Conservation (phyloP, 2,888 invertebrate species). For the Cyaniris semiargus region DNA sequence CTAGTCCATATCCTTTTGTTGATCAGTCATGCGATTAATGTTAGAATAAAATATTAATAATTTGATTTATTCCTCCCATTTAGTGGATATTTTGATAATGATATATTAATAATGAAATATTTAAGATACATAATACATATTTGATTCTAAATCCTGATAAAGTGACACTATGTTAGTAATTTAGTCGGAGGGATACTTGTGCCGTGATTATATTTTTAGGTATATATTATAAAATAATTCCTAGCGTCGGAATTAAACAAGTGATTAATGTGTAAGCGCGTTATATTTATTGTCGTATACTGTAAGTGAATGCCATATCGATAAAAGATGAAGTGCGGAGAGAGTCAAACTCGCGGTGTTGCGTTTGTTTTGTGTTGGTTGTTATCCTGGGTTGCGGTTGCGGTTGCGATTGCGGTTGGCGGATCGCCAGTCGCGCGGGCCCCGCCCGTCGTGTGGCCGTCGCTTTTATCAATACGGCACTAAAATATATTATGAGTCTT, state of each 20-base stretch:
- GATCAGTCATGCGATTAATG: constrained; percentile 81
- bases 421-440: constrained; percentile 25
- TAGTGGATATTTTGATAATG: constrained; percentile 82
- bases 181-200: constrained; percentile 82
- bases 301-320: constrained; percentile 81
- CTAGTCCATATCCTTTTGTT: constrained; percentile 81
- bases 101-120: constrained; percentile 81
- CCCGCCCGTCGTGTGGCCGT: constrained; percentile 56
- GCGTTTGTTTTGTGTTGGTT: constrained; percentile 69
- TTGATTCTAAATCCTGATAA: constrained; percentile 82
- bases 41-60: constrained; percentile 79
- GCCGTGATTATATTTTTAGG: constrained; percentile 82
- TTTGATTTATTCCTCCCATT: constrained; percentile 82
- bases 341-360: constrained; percentile 78
- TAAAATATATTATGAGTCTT: constrained; percentile 58
- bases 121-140: constrained; percentile 82
- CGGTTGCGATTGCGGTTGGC: constrained; percentile 42
- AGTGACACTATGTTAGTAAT: constrained; percentile 80
- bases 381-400: constrained; percentile 55
- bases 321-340: constrained; percentile 79
- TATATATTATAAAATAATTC: constrained; percentile 81
- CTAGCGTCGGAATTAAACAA: constrained; percentile 81
- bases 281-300: constrained; percentile 81
- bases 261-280: constrained; percentile 81
- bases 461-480: constrained; percentile 81